A percentile compares a stretch with the other conserved stretches of the same genome.
These are phyloP conservation scores for Lordiphosa fenestrarum DNA, from an alignment of 2,888 invertebrate species.

Conservation along the genomic window DNA sequence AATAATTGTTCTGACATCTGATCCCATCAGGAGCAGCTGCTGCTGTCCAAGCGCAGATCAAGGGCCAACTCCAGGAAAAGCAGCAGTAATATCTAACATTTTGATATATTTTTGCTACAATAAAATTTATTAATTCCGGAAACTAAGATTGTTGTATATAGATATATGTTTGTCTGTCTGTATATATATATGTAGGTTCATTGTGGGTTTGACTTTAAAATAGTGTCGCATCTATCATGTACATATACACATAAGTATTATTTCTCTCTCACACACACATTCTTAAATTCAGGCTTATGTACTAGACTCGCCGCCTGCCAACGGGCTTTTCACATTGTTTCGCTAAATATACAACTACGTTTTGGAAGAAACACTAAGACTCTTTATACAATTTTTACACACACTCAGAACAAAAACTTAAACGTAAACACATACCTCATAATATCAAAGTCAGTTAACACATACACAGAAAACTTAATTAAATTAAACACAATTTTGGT, in stretches of 20 bases:
- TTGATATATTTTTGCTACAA: constrained; percentile 55
- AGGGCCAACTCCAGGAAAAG: constrained; percentile 1
- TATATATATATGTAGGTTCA: constrained; percentile 42
- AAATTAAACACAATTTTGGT: constrained; percentile 57
- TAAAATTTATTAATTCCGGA: constrained; percentile 76
- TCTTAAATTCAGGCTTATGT: too few relatives aligned
- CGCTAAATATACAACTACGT: constrained; percentile 14
- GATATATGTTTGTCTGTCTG: constrained; percentile 58
- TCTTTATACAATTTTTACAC: constrained; percentile 61
- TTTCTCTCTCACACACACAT: constrained; percentile 11
- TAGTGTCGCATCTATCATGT: constrained; percentile 39
- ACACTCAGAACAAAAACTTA: constrained; percentile 16
- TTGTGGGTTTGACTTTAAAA: constrained; percentile 36
- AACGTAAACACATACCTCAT: constrained; percentile 8
- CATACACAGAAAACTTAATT: constrained; percentile 41
- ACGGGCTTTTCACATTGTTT: constrained; percentile 1
- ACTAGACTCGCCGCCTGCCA: too few relatives aligned
- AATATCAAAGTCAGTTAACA: constrained; percentile 11
- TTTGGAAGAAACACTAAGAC: constrained; percentile 25
- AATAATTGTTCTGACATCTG: too few relatives aligned
- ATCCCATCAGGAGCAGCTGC: too few relatives aligned
- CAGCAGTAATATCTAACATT: too few relatives aligned
- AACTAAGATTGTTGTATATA: constrained; percentile 73
- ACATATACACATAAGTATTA: constrained; percentile 24
- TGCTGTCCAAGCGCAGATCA: too few relatives aligned